phyloP scores from a whole-genome alignment of 2,113 vertebrate genomes.

The Phodopus roborovskii region DNA sequence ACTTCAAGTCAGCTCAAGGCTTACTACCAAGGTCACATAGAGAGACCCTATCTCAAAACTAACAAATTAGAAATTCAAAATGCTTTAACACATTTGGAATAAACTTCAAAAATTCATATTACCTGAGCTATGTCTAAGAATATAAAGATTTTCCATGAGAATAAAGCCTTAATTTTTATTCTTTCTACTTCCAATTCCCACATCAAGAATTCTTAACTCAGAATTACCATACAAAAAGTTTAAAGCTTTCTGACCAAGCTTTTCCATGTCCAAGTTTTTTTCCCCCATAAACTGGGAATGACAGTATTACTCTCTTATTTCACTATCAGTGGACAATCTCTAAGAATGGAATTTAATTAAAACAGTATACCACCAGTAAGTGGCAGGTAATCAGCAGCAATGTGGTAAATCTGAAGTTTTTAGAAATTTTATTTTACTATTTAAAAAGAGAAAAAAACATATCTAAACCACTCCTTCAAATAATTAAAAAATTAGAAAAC shows the following conservation, averaged over 20 bases:
- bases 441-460: background rate
- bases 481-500: background rate
- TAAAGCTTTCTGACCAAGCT: slow-evolving; percentile 43
- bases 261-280: background rate
- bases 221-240: slow-evolving; percentile 21
- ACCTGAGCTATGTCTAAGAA: slow-evolving; percentile 29
- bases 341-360: slow-evolving; percentile 6
- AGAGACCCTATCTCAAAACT: background rate
- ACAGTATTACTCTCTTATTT: slow-evolving; percentile 47
- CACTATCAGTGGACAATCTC: slow-evolving; percentile 16
- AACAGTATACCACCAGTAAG: background rate
- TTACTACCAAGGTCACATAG: background rate
- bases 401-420: slow-evolving; percentile 28
- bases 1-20: background rate
- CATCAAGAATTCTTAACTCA: slow-evolving; percentile 60
- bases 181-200: background rate
- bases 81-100: slow-evolving; percentile 21
- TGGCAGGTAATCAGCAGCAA: slow-evolving; percentile 9
- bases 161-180: slow-evolving; percentile 30
- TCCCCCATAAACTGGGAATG: slow-evolving; percentile 6
- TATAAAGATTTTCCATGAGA: slow-evolving; percentile 14
- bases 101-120: slow-evolving; percentile 28
- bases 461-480: slow-evolving; percentile 1
- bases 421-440: slow-evolving; percentile 12
- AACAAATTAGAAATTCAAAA: slow-evolving; percentile 32